Base-by-base conservation (phyloP, 2,113 vertebrate species). In the Pelobates fuscus region DNA sequence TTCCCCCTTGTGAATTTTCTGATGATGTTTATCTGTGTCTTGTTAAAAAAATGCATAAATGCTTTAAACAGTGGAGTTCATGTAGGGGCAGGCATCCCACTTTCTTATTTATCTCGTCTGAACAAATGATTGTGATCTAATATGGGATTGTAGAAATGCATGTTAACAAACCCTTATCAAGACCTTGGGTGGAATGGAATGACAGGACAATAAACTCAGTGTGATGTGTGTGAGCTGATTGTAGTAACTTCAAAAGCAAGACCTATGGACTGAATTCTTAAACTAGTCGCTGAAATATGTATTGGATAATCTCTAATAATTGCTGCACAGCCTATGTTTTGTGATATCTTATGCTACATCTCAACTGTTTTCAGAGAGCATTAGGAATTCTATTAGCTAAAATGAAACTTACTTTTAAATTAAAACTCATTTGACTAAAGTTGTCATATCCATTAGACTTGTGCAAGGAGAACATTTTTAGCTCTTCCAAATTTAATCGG, bases 41-140 rank as follows among this genome's bases (percentile, higher is more conserved):
- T 78, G 37, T 24, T 55, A 81, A 77, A 80, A 78, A 73, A 67
- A 78, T 75, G 67, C 71, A 75, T 54, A 62, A 14, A 80, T 67
- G 49, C 17, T 61, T 23, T 20, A 27, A 55, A n/a, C 54, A 61
- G 15, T 67, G 62, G 64, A 11, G 29, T 44, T 41, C 1, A 66
- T 79, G 70, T 12, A 59, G 76, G 71, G 71, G 54, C 77, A 78
- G 68, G 67, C 46, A 59, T 32, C 81, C 30, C 6, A 0, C 3
- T 67, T 59, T 68, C 3, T 1, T 15, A 70, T 74, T 58, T 77
- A 46, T 26, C 80, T 32, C 23, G 8, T 57, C 71, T 79, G 43
- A 78, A 77, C 17, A 44, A 70, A 67, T 81, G 81, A 77, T 65
- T 76, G 44, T 14, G 29, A 24, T 81, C 69, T 70, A 62, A 1